phyloP scores from a whole-genome alignment of 2,113 vertebrate species.

The Macrotus californicus region DNA sequence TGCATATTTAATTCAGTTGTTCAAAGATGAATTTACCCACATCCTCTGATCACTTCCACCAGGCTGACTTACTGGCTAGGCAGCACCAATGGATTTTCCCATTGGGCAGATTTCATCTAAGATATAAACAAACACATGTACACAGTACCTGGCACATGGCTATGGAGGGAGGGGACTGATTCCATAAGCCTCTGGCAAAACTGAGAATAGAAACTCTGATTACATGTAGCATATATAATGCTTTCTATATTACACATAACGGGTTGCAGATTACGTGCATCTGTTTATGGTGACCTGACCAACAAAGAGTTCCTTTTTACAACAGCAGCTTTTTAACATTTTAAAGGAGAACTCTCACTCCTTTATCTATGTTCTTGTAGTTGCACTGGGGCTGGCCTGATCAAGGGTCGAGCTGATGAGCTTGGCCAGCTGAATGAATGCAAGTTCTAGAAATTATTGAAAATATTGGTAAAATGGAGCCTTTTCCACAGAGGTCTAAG shows the following conservation, averaged over 20 bases:
- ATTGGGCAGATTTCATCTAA: constrained; percentile 58
- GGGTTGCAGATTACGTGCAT: neutral
- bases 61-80: neutral
- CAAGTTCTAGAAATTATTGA: neutral
- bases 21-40: constrained; percentile 60
- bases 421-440: neutral
- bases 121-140: constrained; percentile 55
- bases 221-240: constrained; percentile 9
- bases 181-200: constrained; percentile 46
- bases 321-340: neutral
- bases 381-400: neutral
- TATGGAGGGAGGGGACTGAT: neutral
- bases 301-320: neutral
- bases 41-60: constrained; percentile 45
- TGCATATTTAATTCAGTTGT: constrained; percentile 57
- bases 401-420: neutral
- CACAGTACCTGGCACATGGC: neutral
- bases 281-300: neutral
- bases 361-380: neutral
- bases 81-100: constrained; percentile 9
- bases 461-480: neutral
- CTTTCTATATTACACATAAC: neutral
- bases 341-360: neutral
- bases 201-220: neutral
- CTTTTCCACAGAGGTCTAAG: neutral